Evolutionary conservation across 2,113 vertebrate genomes (phyloP).

Genomic region (Emydocephalus ijimae): DNA sequence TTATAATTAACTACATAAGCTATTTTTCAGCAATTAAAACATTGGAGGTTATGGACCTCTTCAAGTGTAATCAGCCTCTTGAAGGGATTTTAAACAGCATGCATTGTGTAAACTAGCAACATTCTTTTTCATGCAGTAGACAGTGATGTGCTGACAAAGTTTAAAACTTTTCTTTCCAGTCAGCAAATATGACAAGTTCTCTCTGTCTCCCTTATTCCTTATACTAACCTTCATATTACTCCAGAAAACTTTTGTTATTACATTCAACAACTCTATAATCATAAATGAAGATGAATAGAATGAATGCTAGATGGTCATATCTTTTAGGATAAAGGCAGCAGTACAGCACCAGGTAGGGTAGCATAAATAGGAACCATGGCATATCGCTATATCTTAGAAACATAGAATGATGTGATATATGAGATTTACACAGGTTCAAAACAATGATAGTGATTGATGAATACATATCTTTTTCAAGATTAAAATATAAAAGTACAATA

Average conservation of each 20-base stretch:
- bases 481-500: background rate
- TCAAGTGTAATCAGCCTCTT: conserved; percentile 36
- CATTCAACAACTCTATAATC: background rate
- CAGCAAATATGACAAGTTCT: background rate
- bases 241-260: background rate
- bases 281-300: background rate
- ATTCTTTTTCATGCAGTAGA: conserved; percentile 3
- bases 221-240: background rate
- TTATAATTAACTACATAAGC: conserved; percentile 19
- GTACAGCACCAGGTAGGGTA: background rate
- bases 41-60: conserved; percentile 28
- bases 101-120: conserved; percentile 13
- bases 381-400: background rate
- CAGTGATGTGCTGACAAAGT: background rate
- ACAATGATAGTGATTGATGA: background rate
- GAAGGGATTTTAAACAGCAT: conserved; percentile 28
- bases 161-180: conserved; percentile 22
- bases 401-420: background rate
- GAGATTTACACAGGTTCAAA: background rate
- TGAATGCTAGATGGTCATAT: background rate
- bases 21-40: conserved; percentile 33
- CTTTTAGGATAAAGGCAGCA: background rate
- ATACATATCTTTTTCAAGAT: background rate
- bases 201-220: background rate
- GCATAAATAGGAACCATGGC: background rate